Evolutionary conservation across 2,888 invertebrate species (phyloP).

Genomic region (Ceraclea dissimilis): DNA sequence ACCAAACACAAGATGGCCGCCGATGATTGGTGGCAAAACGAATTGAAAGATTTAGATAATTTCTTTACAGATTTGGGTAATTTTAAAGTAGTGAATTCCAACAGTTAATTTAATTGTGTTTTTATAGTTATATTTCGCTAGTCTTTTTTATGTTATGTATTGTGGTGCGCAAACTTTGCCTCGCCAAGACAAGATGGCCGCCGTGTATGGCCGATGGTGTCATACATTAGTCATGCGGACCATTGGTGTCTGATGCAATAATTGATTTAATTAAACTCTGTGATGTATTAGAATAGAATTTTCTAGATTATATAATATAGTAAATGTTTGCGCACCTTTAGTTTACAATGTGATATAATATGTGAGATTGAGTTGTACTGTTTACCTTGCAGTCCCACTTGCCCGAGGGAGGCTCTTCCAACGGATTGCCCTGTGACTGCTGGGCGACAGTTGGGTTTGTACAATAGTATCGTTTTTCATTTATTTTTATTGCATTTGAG

Average conservation of each 20-base stretch:
- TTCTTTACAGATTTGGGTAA: slow-evolving; percentile 58
- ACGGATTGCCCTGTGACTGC: neutral
- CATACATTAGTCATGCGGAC: neutral
- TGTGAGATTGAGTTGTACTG: slow-evolving; percentile 8
- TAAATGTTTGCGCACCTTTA: neutral
- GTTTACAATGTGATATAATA: slow-evolving; percentile 3
- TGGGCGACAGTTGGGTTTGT: slow-evolving; percentile 8
- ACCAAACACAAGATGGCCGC: neutral
- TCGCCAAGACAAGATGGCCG: neutral
- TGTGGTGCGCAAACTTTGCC: neutral
- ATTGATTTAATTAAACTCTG: slow-evolving; percentile 3
- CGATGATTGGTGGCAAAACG: slow-evolving; percentile 37
- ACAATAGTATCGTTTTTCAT: slow-evolving; percentile 18
- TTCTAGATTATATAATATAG: neutral
- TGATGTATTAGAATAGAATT: neutral
- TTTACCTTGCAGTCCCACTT: slow-evolving; percentile 22
- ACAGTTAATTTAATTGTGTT: slow-evolving; percentile 1
- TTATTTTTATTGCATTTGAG: slow-evolving; percentile 9
- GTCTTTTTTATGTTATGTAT: neutral
- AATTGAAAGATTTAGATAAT: slow-evolving; percentile 55
- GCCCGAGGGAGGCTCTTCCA: slow-evolving; percentile 7
- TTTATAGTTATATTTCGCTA: neutral
- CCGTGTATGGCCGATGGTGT: neutral
- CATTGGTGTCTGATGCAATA: slow-evolving; percentile 5
- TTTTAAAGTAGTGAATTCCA: slow-evolving; percentile 31